Evolutionary conservation across 2,797 vertebrate genomes (phyloP), one percentile per base, ranked within the genome.

Genomic region (Sebastes diploproa): DNA sequence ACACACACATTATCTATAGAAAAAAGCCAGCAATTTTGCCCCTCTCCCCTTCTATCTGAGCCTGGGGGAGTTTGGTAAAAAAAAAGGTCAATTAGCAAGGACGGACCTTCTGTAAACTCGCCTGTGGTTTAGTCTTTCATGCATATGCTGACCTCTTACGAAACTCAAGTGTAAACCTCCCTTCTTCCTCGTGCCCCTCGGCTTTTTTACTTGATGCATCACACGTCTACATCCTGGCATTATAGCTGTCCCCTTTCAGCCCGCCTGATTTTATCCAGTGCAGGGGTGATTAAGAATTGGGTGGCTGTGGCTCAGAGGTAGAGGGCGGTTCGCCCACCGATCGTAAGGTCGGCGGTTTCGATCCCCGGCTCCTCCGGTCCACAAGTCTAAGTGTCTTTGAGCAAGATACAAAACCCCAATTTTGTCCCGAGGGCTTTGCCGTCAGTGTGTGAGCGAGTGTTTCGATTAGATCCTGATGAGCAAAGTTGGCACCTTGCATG

Each of bases 1-100:
- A 90, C 82, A 88, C 91, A 90, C 90, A 85, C 87, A 82, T 90
- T 87, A 90, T 85, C 68, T 78, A 65, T 74, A 84, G 77, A 86
- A 75, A 90, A 85, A 84, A 65, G 6, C 4, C 34, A 72, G 70
- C 83, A 85, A 92, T 92, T 90, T 89, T 50, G 73, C 32, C 50
- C 60, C 71, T 58, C 72, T 78, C 22, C 60, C 60, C 38, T 27
- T 36, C 70, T 75, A 16, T 78, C 25, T 27, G 11, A 78, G 66
- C 69, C 77, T 77, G 66, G 29, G 73, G 72, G 78, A 75, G 72
- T 81, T 85, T 36, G 30, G 55, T 34, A 9, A 32, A 34, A 46
- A 22, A 25, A 80, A 81, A 81, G 71, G 85, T 89, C 80, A 84
- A 85, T 90, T 87, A 89, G 60, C 9, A 36, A 82, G 75, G 38